phyloP scores from a whole-genome alignment of 1,140 invertebrate genomes.

The Laupala kohalensis region DNA sequence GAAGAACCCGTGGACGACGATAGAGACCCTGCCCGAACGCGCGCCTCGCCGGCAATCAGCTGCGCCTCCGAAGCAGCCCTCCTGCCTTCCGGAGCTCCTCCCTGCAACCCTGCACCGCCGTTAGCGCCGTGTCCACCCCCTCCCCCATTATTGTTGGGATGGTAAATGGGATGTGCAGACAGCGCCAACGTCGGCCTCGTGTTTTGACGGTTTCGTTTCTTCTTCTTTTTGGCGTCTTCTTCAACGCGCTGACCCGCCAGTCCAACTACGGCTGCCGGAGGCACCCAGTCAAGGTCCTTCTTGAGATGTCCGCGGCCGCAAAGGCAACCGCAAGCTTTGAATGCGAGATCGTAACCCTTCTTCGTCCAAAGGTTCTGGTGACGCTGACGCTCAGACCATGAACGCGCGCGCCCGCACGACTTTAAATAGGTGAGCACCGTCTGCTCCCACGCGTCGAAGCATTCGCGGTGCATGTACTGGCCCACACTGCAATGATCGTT shows the following conservation, averaged over 20 bases:
- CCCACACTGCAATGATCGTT: constrained; percentile 80
- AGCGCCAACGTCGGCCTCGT: constrained; percentile 41
- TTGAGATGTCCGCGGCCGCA: constrained; percentile 82
- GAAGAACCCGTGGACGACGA: constrained; percentile 51
- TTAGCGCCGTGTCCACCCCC: constrained; percentile 18
- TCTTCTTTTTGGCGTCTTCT: constrained; percentile 53
- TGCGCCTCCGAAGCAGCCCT: constrained; percentile 6
- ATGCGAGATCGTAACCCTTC: constrained; percentile 89
- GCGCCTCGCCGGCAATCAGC: constrained; percentile 12
- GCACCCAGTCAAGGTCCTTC: constrained; percentile 85
- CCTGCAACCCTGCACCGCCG: constrained; percentile 25
- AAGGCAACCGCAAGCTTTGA: constrained; percentile 76
- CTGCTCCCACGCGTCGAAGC: constrained; percentile 88
- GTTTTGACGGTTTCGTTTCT: constrained; percentile 49
- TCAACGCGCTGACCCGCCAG: constrained; percentile 1
- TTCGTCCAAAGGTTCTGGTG: constrained; percentile 95
- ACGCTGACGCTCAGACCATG: constrained; percentile 87
- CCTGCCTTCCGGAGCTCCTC: constrained; percentile 13
- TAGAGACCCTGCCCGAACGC: constrained; percentile 41
- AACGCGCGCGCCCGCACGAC: constrained; percentile 80
- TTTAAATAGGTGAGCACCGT: constrained; percentile 50
- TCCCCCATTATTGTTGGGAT: constrained; percentile 20
- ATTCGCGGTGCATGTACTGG: constrained; percentile 88
- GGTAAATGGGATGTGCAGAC: constrained; percentile 25
- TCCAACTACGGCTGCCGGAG: constrained; percentile 35